Percentiles rank a stretch among this genome's conserved stretches.
Conservation (phyloP, 2,113 vertebrate genomes). For the Ceuthmochares aereus region DNA sequence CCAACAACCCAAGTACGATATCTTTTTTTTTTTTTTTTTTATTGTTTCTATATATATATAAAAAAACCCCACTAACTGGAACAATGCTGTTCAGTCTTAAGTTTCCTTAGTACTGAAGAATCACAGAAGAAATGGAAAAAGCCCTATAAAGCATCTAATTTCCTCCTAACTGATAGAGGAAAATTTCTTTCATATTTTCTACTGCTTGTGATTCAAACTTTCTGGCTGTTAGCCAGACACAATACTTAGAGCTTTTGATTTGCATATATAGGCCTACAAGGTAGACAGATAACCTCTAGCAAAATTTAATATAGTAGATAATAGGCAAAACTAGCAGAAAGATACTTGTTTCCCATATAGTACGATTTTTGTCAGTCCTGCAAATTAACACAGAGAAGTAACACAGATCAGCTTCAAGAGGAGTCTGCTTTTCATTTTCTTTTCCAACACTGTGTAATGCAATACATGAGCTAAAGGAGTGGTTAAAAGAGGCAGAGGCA, state of each 20-base stretch:
- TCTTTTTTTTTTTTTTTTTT: not conserved
- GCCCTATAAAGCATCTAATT: not conserved
- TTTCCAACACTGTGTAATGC: conserved; percentile 3
- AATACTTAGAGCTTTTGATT: not conserved
- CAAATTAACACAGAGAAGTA: not conserved
- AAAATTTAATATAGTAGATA: not conserved
- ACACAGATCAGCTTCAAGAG: not conserved
- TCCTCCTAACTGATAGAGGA: not conserved
- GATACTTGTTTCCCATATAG: not conserved
- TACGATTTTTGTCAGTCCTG: not conserved
- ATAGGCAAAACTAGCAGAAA: not conserved
- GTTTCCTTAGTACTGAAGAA: not conserved
- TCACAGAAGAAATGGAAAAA: not conserved
- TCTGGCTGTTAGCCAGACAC: conserved; percentile 14
- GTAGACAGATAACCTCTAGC: conserved; percentile 23
- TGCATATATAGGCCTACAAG: conserved; percentile 2
- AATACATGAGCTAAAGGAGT: not conserved
- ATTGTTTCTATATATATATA: not conserved
- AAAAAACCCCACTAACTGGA: not conserved
- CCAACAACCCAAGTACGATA: not conserved
- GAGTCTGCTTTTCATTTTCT: conserved; percentile 6
- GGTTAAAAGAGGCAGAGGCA: conserved; percentile 11
- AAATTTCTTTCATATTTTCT: not conserved
- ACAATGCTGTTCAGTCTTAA: not conserved
- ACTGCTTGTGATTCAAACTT: conserved; percentile 25